Conservation (phyloP, 2,888 invertebrate species). For the Dryocosmus kuriphilus region DNA sequence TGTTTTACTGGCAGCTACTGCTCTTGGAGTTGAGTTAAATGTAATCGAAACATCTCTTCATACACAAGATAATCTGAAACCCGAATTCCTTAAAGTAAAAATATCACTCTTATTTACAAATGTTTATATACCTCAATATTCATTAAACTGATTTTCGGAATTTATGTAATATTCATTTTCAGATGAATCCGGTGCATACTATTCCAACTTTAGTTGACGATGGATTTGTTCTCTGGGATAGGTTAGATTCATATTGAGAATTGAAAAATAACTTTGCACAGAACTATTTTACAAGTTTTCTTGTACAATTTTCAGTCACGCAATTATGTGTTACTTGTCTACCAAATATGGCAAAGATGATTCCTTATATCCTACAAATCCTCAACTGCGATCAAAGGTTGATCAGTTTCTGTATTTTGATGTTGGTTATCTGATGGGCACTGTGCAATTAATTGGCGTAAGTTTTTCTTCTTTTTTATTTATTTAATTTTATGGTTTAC, state of each 20-base stretch:
- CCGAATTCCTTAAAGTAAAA: conserved; percentile 27
- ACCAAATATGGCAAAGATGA: conserved; percentile 80
- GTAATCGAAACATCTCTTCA: background rate
- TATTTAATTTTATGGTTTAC: background rate
- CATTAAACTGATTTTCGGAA: background rate
- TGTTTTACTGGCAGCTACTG: conserved; percentile 56
- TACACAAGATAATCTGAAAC: background rate
- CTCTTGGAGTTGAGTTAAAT: conserved; percentile 53
- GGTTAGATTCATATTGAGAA: conserved; percentile 66
- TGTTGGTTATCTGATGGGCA: conserved; percentile 78
- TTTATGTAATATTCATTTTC: conserved; percentile 55
- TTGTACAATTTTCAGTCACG: conserved; percentile 74
- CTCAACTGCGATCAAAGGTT: conserved; percentile 78
- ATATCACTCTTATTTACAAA: background rate
- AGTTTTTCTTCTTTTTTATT: conserved; percentile 61
- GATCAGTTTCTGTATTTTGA: conserved; percentile 81
- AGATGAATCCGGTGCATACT: conserved; percentile 81
- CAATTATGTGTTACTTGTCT: conserved; percentile 79
- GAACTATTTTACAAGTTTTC: background rate
- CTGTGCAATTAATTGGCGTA: conserved; percentile 78
- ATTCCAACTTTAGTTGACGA: conserved; percentile 81
- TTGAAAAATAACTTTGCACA: background rate
- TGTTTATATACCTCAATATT: background rate
- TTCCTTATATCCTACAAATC: conserved; percentile 80
- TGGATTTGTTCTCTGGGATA: conserved; percentile 79